phyloP scores from a whole-genome alignment of 2,113 vertebrate species.

The Pelodiscus sinensis region DNA sequence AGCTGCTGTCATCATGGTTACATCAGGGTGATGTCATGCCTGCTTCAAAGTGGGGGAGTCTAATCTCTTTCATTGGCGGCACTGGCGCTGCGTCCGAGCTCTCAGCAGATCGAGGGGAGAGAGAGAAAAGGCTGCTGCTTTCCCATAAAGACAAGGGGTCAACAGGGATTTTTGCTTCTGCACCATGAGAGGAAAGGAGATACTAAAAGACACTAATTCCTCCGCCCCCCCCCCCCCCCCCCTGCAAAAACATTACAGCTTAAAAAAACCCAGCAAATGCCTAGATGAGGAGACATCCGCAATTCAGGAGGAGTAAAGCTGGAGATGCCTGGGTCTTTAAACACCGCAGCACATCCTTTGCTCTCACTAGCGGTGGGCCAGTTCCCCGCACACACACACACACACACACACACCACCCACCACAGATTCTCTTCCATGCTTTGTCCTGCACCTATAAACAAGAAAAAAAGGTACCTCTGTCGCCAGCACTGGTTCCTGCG shows the following conservation, averaged over 20 bases:
- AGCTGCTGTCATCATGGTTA: slow-evolving; percentile 63
- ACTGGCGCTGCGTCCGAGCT: slow-evolving; percentile 9
- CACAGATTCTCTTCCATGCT: not conserved
- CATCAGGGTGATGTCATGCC: slow-evolving; percentile 75
- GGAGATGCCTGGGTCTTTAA: not conserved
- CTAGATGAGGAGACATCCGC: not conserved
- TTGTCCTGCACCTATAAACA: not conserved
- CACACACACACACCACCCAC: not conserved
- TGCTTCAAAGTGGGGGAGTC: slow-evolving; percentile 57
- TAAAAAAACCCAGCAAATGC: not conserved
- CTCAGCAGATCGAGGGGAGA: slow-evolving; percentile 15
- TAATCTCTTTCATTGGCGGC: slow-evolving; percentile 40
- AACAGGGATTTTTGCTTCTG: not conserved
- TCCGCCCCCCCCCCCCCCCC: not conserved
- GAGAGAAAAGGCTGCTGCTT: too few species aligned
- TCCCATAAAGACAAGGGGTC: not conserved
- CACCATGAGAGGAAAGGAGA: not conserved
- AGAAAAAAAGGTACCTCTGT: slow-evolving; percentile 63
- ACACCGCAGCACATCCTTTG: not conserved
- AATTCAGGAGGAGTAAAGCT: not conserved
- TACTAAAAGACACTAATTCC: not conserved
- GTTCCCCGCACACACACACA: too few species aligned
- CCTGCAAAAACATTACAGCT: not conserved
- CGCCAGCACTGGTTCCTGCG: slow-evolving; percentile 54
- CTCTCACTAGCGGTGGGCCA: too few species aligned